Conservation (phyloP, 2,888 invertebrate genomes). For the Cremastobaeus sp. region DNA sequence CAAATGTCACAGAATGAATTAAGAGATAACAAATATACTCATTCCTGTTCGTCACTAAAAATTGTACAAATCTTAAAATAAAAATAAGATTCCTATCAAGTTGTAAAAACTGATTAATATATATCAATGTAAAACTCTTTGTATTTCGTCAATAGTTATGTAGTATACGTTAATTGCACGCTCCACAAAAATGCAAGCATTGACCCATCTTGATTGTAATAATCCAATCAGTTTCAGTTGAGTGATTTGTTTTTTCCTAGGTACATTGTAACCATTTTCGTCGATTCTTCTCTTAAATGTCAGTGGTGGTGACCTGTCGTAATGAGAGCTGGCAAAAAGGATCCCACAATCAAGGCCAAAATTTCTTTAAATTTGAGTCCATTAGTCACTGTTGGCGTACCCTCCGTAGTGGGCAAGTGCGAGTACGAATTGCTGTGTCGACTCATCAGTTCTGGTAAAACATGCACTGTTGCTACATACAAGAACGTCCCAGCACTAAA, state of each 20-base stretch:
- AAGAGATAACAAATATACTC: too few species aligned
- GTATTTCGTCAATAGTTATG: too few species aligned
- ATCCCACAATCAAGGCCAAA: conserved; percentile 89
- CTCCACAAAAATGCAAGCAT: too few species aligned
- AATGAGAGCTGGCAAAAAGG: conserved; percentile 92
- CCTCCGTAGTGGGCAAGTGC: conserved; percentile 77
- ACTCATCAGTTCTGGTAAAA: conserved; percentile 94
- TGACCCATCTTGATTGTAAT: too few species aligned
- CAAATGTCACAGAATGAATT: too few species aligned
- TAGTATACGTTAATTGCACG: too few species aligned
- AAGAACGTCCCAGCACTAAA: conserved; percentile 99
- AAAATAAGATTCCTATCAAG: too few species aligned
- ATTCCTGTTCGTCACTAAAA: too few species aligned
- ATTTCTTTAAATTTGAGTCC: conserved; percentile 89
- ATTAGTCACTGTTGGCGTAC: conserved; percentile 70
- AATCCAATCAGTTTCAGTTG: not conserved
- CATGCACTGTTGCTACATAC: conserved; percentile 99
- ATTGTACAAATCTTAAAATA: too few species aligned
- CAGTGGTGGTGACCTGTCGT: conserved; percentile 93
- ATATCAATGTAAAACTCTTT: not conserved
- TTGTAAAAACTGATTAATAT: too few species aligned
- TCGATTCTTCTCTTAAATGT: conserved; percentile 43
- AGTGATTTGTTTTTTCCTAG: not conserved
- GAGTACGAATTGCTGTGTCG: conserved; percentile 78
- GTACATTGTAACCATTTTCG: conserved; percentile 9